Conservation (phyloP, 2,113 vertebrate genomes). For the Oryzias woworae region DNA sequence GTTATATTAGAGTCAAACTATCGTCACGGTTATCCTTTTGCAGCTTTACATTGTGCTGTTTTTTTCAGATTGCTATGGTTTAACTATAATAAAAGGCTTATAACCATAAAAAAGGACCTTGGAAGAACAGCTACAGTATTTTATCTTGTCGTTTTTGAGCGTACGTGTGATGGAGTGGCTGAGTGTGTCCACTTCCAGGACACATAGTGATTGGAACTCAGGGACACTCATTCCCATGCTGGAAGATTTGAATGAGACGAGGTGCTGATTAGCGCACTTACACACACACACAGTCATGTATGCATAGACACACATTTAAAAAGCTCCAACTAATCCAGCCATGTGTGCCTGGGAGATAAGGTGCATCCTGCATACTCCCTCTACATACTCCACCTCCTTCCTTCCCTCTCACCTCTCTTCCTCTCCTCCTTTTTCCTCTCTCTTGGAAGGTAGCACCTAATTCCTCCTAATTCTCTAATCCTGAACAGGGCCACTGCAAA, state of each 20-base stretch:
- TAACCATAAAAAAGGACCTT: no score
- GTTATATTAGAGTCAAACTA: no score
- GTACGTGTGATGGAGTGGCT: slow-evolving; percentile 10
- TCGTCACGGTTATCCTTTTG: no score
- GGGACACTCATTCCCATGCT: slow-evolving; percentile 55
- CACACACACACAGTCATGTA: slow-evolving; percentile 2
- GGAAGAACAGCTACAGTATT: slow-evolving; percentile 12
- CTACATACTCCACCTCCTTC: slow-evolving; percentile 48
- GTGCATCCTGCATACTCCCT: slow-evolving; percentile 64
- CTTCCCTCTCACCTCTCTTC: slow-evolving; percentile 23
- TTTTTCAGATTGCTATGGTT: no score
- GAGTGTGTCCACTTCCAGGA: slow-evolving; percentile 37
- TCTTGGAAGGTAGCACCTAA: slow-evolving; percentile 64
- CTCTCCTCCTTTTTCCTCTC: slow-evolving; percentile 27
- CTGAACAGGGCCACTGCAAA: slow-evolving; percentile 56
- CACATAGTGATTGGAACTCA: slow-evolving; percentile 50
- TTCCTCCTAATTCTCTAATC: slow-evolving; percentile 72
- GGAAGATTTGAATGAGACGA: slow-evolving; percentile 58
- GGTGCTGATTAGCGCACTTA: slow-evolving; percentile 51
- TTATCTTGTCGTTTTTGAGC: slow-evolving; percentile 20
- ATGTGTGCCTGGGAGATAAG: slow-evolving; percentile 74
- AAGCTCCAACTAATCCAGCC: slow-evolving; percentile 69
- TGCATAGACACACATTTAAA: slow-evolving; percentile 13
- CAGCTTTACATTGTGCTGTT: no score
- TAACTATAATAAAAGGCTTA: no score